Percentiles rank a stretch among this genome's conserved stretches.
phyloP scores from a whole-genome alignment of 2,113 vertebrate genomes.

The Apodemus sylvaticus region DNA sequence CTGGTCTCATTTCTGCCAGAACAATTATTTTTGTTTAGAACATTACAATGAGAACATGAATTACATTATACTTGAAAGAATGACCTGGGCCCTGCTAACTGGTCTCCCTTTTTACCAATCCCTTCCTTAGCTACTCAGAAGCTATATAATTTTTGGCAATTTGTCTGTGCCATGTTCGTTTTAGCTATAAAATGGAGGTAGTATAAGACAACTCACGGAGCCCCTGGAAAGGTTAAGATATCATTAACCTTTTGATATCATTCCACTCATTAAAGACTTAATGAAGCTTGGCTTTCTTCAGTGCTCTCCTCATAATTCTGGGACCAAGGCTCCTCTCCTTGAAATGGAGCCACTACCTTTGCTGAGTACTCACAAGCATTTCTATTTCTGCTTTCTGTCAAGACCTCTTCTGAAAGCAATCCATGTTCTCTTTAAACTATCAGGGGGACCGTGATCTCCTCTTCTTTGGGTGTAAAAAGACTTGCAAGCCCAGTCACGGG shows the following conservation, averaged over 20 bases:
- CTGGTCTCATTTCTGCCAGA: not conserved
- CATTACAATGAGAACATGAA: not conserved
- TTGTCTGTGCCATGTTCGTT: not conserved
- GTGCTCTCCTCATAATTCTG: not conserved
- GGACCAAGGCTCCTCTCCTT: not conserved
- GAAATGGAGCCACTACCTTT: not conserved
- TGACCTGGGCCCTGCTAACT: not conserved
- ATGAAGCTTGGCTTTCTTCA: not conserved
- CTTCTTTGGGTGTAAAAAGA: conserved; percentile 2
- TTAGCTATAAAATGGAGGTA: not conserved
- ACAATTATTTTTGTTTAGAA: not conserved
- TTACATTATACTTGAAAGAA: not conserved
- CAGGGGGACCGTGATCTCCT: not conserved
- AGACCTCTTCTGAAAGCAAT: not conserved
- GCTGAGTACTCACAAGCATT: not conserved
- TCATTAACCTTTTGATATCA: no score
- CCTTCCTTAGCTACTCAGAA: not conserved
- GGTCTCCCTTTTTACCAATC: not conserved
- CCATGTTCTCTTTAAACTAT: not conserved
- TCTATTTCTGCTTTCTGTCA: not conserved
- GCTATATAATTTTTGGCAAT: not conserved
- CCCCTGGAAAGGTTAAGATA: not conserved
- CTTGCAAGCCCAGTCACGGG: not conserved
- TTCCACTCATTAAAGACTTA: not conserved
- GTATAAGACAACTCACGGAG: not conserved